phyloP scores from a whole-genome alignment of 2,888 invertebrate genomes.

The Amiota minor region DNA sequence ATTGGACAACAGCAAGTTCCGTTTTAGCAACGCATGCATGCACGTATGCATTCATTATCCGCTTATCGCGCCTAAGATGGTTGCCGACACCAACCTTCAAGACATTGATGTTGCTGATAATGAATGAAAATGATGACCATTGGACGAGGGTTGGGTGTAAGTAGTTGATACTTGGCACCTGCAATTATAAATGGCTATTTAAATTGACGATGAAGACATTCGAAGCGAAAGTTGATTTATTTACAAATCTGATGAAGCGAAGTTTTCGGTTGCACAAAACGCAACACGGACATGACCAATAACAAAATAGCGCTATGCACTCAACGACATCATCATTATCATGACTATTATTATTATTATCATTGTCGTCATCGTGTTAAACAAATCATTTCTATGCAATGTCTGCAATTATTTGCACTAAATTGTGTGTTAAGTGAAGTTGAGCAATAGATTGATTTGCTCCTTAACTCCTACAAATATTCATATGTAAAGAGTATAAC shows the following conservation, averaged over 20 bases:
- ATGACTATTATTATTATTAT: not conserved
- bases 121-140: slow-evolving; percentile 50
- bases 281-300: slow-evolving; percentile 1
- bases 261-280: slow-evolving; percentile 12
- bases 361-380: slow-evolving; percentile 47
- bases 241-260: slow-evolving; percentile 23
- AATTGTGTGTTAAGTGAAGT: slow-evolving; percentile 71
- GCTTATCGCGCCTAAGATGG: slow-evolving; percentile 53
- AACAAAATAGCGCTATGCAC: slow-evolving; percentile 22
- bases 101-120: not conserved
- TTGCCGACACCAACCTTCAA: slow-evolving; percentile 1
- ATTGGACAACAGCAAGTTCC: slow-evolving; percentile 30
- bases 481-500: too few relatives aligned
- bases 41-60: slow-evolving; percentile 64
- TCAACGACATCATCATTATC: not conserved
- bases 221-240: slow-evolving; percentile 48
- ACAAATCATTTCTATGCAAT: slow-evolving; percentile 72
- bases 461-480: not conserved
- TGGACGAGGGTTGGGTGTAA: slow-evolving; percentile 27
- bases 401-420: slow-evolving; percentile 71
- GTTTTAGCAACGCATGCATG: slow-evolving; percentile 29
- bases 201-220: slow-evolving; percentile 25
- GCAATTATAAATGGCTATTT: slow-evolving; percentile 18
- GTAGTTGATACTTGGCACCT: not conserved
- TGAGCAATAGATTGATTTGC: slow-evolving; percentile 3